Evolutionary conservation across 2,888 invertebrate species (phyloP).

Genomic region (Plagodis pulveraria): DNA sequence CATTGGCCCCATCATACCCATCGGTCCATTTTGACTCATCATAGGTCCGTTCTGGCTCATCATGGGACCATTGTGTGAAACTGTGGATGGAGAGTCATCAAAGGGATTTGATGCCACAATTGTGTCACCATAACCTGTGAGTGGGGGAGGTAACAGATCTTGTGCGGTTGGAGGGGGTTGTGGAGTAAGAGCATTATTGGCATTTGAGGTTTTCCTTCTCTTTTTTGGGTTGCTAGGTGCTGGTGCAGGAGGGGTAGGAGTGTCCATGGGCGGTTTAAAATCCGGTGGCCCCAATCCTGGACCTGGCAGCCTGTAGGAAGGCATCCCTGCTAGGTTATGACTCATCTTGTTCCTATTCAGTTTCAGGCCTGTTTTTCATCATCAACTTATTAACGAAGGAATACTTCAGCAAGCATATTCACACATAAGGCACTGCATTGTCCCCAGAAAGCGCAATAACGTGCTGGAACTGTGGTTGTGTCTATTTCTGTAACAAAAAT

Average conservation of each 20-base stretch:
- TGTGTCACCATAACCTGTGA: slow-evolving; percentile 96
- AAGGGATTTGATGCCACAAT: slow-evolving; percentile 98
- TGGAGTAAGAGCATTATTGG: slow-evolving; percentile 87
- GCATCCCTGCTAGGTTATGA: slow-evolving; percentile 93
- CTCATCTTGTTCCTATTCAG: slow-evolving; percentile 86
- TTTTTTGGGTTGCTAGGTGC: slow-evolving; percentile 95
- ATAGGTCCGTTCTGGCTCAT: slow-evolving; percentile 87
- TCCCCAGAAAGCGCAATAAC: slow-evolving; percentile 70
- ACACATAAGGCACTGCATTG: slow-evolving; percentile 72
- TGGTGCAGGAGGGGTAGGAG: slow-evolving; percentile 88
- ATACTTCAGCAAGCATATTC: slow-evolving; percentile 59
- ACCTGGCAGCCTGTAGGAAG: slow-evolving; percentile 91
- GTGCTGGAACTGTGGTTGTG: slow-evolving; percentile 72
- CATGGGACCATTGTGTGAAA: slow-evolving; percentile 86
- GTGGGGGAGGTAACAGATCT: slow-evolving; percentile 93
- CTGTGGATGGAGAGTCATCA: slow-evolving; percentile 93
- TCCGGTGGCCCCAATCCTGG: slow-evolving; percentile 89
- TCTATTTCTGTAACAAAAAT: slow-evolving; percentile 82
- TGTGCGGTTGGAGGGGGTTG: slow-evolving; percentile 90
- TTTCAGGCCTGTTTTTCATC: slow-evolving; percentile 71
- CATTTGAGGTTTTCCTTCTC: slow-evolving; percentile 92
- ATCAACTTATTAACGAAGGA: slow-evolving; percentile 50
- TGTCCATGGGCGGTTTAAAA: slow-evolving; percentile 90
- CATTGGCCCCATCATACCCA: slow-evolving; percentile 87
- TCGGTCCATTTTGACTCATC: slow-evolving; percentile 88